Conservation (phyloP, 92 coral and sea anemone genomes). For the Parazoanthus darwini region DNA sequence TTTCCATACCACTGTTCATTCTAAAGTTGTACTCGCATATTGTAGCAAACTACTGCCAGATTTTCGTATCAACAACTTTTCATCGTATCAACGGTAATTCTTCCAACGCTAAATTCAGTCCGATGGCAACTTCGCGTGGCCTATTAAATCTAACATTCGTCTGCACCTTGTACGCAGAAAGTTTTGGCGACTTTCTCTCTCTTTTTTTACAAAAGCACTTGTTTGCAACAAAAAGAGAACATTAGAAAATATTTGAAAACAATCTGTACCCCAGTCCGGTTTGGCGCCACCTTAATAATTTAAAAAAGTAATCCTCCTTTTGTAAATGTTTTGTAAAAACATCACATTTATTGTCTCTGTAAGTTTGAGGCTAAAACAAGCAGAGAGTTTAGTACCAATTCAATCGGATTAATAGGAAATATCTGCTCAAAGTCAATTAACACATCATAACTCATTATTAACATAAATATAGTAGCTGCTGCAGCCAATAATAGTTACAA, state of each 20-base stretch:
- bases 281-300: too few relatives aligned
- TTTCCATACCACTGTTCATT: too few relatives aligned
- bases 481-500: neutral
- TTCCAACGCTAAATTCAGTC: too few relatives aligned
- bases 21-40: too few relatives aligned
- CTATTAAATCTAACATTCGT: too few relatives aligned
- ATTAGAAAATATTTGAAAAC: neutral
- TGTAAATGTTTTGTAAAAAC: neutral
- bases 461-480: neutral
- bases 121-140: too few relatives aligned
- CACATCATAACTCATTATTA: neutral
- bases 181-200: too few relatives aligned
- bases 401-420: neutral
- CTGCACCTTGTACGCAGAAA: too few relatives aligned
- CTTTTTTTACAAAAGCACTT: neutral
- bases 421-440: neutral
- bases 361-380: neutral
- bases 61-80: too few relatives aligned
- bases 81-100: too few relatives aligned
- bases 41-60: too few relatives aligned
- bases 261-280: too few relatives aligned
- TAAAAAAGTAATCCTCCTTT: neutral
- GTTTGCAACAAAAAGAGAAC: neutral
- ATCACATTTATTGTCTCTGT: conserved; percentile 9
- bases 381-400: neutral